Evolutionary conservation across 2,113 vertebrate species (phyloP), one percentile per base, ranked within the genome.

Genomic region (Euleptes europaea): DNA sequence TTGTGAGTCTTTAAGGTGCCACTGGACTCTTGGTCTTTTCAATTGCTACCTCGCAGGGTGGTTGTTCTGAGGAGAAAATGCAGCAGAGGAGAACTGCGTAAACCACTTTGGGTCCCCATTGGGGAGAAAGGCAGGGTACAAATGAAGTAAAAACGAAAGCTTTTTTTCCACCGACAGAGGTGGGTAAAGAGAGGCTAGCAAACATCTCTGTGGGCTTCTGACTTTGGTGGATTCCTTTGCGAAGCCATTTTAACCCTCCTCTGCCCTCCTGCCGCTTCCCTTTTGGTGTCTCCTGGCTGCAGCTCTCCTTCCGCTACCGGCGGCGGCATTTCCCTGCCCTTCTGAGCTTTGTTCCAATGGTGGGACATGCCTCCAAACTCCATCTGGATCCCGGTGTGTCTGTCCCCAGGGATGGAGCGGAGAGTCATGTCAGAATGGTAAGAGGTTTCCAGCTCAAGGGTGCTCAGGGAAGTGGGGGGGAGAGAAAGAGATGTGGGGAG

Each of bases 161-260:
- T 70, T 23, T 71, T 23, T 11, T 15, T 23, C n/a, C 21, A 35
- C 69, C 35, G 21, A n/a, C 28, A 44, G 23, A 26, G 28, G 1
- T 2, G 19, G 2, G 1, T 14, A 26, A n/a, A n/a, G n/a, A n/a
- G n/a, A n/a, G n/a, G 49, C 35, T 6, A 11, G 1, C 2, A 7
- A 33, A 7, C 17, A 28, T n/a, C n/a, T 1, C 12, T 57, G 35
- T 14, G 63, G 63, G 2, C 73, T 38, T 21, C n/a, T 2, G 1
- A 10, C 40, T 28, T 12, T 3, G 51, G 73, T 2, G 21, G 19
- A 1, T 13, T 17, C n/a, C 4, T 40, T 51, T 4, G 21, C 38
- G 10, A 4, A 17, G 4, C 31, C 23, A 5, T 3, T 21, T 51
- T 84, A 4, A 47, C n/a, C 2, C 31, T 2, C 17, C 1, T 23